Evolutionary conservation across 2,888 invertebrate genomes (phyloP).

Genomic region (Allolobophora icterica): DNA sequence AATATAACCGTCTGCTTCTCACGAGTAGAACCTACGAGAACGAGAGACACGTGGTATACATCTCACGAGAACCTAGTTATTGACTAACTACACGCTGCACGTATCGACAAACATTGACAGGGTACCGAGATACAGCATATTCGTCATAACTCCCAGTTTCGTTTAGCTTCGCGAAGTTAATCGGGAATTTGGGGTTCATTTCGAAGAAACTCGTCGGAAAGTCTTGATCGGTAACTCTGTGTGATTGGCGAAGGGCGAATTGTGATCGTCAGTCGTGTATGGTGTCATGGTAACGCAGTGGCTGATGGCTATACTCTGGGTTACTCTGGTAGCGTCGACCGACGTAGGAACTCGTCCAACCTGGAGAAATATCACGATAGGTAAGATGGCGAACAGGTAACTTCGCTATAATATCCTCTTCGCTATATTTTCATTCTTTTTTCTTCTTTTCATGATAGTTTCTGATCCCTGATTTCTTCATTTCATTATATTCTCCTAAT

Average conservation of each 20-base stretch:
- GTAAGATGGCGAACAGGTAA: background rate
- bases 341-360: background rate
- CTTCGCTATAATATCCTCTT: too few relatives aligned
- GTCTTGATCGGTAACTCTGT: background rate
- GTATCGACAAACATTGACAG: too few relatives aligned
- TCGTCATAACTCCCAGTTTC: background rate
- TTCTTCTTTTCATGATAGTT: background rate
- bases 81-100: background rate
- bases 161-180: background rate
- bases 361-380: background rate
- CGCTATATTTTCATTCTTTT: background rate
- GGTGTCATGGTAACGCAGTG: background rate
- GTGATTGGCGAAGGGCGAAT: background rate
- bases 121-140: too few relatives aligned
- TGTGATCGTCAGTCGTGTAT: background rate
- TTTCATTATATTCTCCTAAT: background rate
- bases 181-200: background rate
- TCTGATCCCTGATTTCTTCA: background rate
- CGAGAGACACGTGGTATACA: background rate
- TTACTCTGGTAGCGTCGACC: background rate
- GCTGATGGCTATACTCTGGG: conserved; percentile 1
- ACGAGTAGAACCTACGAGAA: background rate
- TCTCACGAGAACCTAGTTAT: background rate
- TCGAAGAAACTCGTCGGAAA: background rate
- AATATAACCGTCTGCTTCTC: background rate